Base-by-base conservation (phyloP, 2,113 vertebrate species). In the Oryzias curvinotus region DNA sequence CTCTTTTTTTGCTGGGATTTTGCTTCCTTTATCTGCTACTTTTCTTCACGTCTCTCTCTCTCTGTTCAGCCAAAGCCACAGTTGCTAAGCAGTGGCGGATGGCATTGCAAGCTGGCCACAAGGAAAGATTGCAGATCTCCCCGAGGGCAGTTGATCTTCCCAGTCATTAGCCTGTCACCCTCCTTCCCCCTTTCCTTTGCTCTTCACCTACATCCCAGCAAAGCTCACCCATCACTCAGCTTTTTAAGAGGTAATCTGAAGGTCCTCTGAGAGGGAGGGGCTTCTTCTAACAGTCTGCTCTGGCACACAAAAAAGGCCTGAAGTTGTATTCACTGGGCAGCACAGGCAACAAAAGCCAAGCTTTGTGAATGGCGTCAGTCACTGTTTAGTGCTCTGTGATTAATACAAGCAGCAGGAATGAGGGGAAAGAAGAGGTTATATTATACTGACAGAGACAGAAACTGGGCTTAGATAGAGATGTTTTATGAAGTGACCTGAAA, bases 361-460 rank as follows among this genome's bases (percentile, higher is more conserved):
- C 80, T 77, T 81, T 74, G 42, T 95, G 93, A 98, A 97, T 95
- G 91, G 91, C 81, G 84, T 91, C 87, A 92, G 92, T 93, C 92
- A 91, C 90, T 91, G 84, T 90, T 93, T 92, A 89, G 93, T 92
- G 88, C 62, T 12, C 50, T 65, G 81, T 96, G 95, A 98, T 96
- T 94, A 94, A 97, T 95, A 93, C 85, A 83, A 88, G 85, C 87
- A 47, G 75, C 70, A 70, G 82, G 71, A 68, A 65, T 75, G 66
- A 68, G 54, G 70, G 70, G 51, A 57, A 62, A 70, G 81, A 83
- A 71, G 73, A 60, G 60, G 78, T 85, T 75, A 81, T 73, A 53
- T 85, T 75, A 81, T 73, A 53, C 46, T 48, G 51, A 36, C 36
- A 47, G 51, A 54, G 46, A 61, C 57, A 59, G 28, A 55, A 41